Conservation (phyloP, 2,797 vertebrate genomes). For the Acrossocheilus wenchowensis region DNA sequence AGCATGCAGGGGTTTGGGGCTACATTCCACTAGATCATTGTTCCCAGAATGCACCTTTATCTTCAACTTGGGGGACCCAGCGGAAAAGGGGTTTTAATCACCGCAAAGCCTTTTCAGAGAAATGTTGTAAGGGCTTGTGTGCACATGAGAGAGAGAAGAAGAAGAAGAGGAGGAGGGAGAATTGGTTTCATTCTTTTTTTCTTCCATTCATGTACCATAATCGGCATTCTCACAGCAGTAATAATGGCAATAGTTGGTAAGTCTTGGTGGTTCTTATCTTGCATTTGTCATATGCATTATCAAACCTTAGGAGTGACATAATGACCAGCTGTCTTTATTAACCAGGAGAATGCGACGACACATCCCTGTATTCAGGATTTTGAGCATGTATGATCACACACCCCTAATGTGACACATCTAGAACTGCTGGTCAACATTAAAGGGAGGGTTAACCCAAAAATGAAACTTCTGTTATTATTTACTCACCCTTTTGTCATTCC, state of each 20-base stretch:
- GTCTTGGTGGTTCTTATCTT: constrained; percentile 44
- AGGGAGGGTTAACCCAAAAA: neutral
- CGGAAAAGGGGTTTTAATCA: constrained; percentile 55
- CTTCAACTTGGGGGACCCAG: constrained; percentile 56
- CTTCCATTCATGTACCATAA: constrained; percentile 25
- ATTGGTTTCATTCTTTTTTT: constrained; percentile 31
- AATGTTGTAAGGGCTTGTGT: constrained; percentile 46
- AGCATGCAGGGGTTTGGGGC: constrained; percentile 54
- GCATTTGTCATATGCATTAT: constrained; percentile 50
- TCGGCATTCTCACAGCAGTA: constrained; percentile 13
- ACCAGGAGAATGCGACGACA: neutral
- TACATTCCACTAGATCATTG: constrained; percentile 61
- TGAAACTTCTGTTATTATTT: neutral
- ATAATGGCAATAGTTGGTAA: constrained; percentile 18
- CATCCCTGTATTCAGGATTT: constrained; percentile 2
- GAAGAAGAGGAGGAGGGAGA: neutral
- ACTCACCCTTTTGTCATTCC: neutral
- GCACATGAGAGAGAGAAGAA: constrained; percentile 4
- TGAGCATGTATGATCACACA: constrained; percentile 35
- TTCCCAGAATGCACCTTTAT: constrained; percentile 59
- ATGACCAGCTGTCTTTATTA: constrained; percentile 41
- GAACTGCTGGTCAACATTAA: constrained; percentile 26
- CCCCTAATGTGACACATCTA: constrained; percentile 23
- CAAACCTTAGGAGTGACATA: constrained; percentile 45
- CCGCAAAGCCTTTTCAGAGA: constrained; percentile 41